Percentiles rank a stretch among this genome's conserved stretches.
Evolutionary conservation across 2,797 vertebrate genomes (phyloP).

Genomic region (Lophotriccus pileatus): DNA sequence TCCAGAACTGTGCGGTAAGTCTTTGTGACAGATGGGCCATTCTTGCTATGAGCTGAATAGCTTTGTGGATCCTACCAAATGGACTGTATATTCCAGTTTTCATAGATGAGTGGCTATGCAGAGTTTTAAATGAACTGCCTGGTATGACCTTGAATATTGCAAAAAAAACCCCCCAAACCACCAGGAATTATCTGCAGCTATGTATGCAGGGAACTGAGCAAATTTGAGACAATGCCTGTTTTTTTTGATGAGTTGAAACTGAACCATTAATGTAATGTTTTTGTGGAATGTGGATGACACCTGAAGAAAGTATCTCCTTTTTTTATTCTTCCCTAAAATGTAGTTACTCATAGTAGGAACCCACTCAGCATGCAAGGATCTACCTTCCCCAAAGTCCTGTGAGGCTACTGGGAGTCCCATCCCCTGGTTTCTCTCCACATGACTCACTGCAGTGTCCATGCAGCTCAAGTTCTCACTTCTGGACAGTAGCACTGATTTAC

Average conservation of each 20-base stretch:
- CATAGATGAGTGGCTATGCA: background rate
- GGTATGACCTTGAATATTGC: background rate
- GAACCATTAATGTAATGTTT: background rate
- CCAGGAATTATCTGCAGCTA: background rate
- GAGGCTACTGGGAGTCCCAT: background rate
- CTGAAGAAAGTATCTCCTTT: background rate
- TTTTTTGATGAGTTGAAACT: background rate
- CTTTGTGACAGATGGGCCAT: background rate
- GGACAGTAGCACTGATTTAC: background rate
- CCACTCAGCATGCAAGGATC: background rate
- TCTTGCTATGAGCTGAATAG: background rate
- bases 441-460: fast-evolving
- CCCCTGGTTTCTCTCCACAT: background rate
- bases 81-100: background rate
- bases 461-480: background rate
- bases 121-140: background rate
- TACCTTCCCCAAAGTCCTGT: background rate
- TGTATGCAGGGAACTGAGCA: background rate
- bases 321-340: background rate
- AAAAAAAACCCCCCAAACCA: background rate
- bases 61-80: background rate
- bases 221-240: background rate
- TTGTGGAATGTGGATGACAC: background rate
- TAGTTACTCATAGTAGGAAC: background rate
- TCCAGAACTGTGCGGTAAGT: background rate